Evolutionary conservation across 2,888 invertebrate species (phyloP).

Genomic region (Ligdia adustata): DNA sequence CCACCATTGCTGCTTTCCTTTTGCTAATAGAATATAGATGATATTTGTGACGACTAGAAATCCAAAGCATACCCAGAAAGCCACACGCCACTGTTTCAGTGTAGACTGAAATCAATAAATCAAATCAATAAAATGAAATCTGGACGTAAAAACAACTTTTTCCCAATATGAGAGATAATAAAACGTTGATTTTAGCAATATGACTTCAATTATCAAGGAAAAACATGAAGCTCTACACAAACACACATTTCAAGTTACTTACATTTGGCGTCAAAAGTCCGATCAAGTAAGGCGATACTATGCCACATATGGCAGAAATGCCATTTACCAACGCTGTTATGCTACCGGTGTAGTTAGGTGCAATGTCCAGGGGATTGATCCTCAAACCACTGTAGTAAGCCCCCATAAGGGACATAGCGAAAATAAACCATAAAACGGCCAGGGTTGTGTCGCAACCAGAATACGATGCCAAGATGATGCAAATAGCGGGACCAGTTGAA

Average conservation of each 20-base stretch:
- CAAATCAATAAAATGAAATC: too few species aligned
- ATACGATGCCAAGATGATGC: conserved; percentile 85
- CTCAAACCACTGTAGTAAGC: conserved; percentile 89
- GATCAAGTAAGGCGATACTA: conserved; percentile 85
- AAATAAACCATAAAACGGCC: conserved; percentile 84
- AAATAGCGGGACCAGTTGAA: conserved; percentile 86
- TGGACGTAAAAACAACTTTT: too few species aligned
- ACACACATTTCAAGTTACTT: too few species aligned
- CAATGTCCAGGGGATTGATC: conserved; percentile 86
- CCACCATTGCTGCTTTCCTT: conserved; percentile 91
- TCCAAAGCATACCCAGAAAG: conserved; percentile 91
- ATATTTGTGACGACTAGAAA: conserved; percentile 87
- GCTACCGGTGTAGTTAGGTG: conserved; percentile 86
- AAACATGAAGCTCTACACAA: too few species aligned
- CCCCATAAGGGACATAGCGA: conserved; percentile 88
- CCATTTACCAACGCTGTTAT: conserved; percentile 87
- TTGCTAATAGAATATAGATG: conserved; percentile 87
- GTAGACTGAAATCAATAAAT: conserved; percentile 73
- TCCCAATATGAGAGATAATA: too few species aligned
- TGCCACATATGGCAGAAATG: conserved; percentile 85
- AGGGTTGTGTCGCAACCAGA: conserved; percentile 83
- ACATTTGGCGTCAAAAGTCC: conserved; percentile 85
- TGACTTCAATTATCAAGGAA: too few species aligned
- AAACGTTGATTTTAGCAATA: too few species aligned
- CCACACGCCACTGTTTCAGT: conserved; percentile 88